phyloP scores from a whole-genome alignment of 2,113 vertebrate genomes.

The Zootoca vivipara region DNA sequence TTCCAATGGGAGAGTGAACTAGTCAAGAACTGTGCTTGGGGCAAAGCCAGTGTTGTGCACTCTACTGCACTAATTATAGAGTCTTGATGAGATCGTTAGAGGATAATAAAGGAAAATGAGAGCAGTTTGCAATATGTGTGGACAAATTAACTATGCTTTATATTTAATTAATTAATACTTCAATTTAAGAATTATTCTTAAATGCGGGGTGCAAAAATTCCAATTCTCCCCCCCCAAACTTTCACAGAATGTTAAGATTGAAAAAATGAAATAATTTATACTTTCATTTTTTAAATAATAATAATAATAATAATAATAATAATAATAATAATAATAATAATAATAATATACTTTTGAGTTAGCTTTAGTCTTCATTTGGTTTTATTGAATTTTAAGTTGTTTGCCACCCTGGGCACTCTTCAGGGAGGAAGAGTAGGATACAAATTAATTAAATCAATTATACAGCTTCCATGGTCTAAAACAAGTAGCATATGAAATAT shows the following conservation, averaged over 20 bases:
- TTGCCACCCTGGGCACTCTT: too few relatives aligned
- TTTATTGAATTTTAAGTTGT: too few relatives aligned
- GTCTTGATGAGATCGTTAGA: conserved; percentile 66
- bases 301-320: too few relatives aligned
- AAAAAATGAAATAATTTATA: conserved; percentile 11
- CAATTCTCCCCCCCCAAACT: conserved; percentile 40
- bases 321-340: too few relatives aligned
- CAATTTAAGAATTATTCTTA: conserved; percentile 58
- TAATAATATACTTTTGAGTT: conserved; percentile 41
- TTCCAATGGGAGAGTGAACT: conserved; percentile 39
- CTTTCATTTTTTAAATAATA: conserved; percentile 69
- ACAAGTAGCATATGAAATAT: not conserved
- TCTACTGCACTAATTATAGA: conserved; percentile 59
- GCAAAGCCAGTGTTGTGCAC: conserved; percentile 48
- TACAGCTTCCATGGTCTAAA: not conserved
- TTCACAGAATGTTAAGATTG: conserved; percentile 40
- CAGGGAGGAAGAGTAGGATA: too few relatives aligned
- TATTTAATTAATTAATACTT: conserved; percentile 38
- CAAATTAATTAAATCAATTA: too few relatives aligned
- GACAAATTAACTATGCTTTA: conserved; percentile 61
- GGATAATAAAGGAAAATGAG: conserved; percentile 70
- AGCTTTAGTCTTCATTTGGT: not conserved
- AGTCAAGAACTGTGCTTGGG: conserved; percentile 53
- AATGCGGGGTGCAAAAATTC: conserved; percentile 50
- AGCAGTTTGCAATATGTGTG: conserved; percentile 68